Conservation (phyloP, 1,140 invertebrate genomes). For the Danaus plexippus region DNA sequence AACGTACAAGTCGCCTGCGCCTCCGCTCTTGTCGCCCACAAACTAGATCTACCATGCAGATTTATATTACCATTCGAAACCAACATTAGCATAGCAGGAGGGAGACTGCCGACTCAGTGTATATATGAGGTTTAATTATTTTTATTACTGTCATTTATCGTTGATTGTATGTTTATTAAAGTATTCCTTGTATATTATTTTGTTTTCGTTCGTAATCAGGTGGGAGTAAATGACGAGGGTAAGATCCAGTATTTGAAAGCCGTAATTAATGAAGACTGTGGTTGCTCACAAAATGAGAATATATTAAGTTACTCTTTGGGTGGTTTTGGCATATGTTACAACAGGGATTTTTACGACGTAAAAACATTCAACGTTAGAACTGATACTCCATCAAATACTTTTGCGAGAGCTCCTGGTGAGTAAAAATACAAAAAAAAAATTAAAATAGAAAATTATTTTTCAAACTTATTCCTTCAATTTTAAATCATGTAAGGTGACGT, state of each 20-base stretch:
- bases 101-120: constrained; percentile 70
- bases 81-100: constrained; percentile 78
- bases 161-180: too few relatives aligned
- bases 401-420: constrained; percentile 74
- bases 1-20: constrained; percentile 71
- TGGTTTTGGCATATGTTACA: constrained; percentile 75
- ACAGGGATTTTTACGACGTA: constrained; percentile 67
- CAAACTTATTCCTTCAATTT: neutral
- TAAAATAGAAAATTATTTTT: constrained; percentile 1
- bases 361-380: constrained; percentile 74
- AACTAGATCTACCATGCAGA: constrained; percentile 75
- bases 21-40: constrained; percentile 75
- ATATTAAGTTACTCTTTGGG: constrained; percentile 38
- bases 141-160: neutral
- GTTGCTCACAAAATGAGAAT: constrained; percentile 74
- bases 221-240: constrained; percentile 76
- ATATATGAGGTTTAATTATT: constrained; percentile 60
- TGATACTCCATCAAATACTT: constrained; percentile 77
- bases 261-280: constrained; percentile 76
- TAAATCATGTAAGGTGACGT: too few relatives aligned
- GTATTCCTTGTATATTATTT: too few relatives aligned
- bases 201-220: constrained; percentile 27
- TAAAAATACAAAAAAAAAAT: constrained; percentile 3
- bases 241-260: constrained; percentile 77
- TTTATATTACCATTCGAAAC: constrained; percentile 77